Conservation (phyloP, 2,888 invertebrate species). For the Eubasilissa splendida region DNA sequence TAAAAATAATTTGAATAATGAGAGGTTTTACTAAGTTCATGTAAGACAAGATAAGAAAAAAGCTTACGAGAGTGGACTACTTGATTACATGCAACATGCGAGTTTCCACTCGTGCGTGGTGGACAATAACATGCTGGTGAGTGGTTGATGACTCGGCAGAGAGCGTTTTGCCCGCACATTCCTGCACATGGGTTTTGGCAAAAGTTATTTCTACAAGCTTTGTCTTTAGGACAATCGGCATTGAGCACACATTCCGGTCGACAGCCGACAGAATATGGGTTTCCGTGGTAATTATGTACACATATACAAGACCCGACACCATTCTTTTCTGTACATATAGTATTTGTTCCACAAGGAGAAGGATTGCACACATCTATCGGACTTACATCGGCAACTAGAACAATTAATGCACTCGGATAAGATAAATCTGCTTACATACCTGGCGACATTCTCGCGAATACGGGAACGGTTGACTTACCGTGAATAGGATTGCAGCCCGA, state of each 20-base stretch:
- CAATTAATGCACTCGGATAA: slow-evolving; percentile 25
- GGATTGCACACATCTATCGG: slow-evolving; percentile 74
- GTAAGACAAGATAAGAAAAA: slow-evolving; percentile 20
- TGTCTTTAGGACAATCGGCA: slow-evolving; percentile 76
- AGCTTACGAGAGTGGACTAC: slow-evolving; percentile 63
- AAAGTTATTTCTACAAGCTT: slow-evolving; percentile 79
- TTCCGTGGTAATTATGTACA: slow-evolving; percentile 76
- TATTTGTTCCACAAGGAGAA: slow-evolving; percentile 80
- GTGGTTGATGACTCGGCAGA: slow-evolving; percentile 76
- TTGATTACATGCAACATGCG: slow-evolving; percentile 68
- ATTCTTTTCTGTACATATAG: slow-evolving; percentile 76
- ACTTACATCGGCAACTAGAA: slow-evolving; percentile 69
- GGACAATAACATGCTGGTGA: slow-evolving; percentile 78
- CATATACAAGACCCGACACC: slow-evolving; percentile 78
- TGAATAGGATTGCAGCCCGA: slow-evolving; percentile 78
- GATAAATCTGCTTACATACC: slow-evolving; percentile 43
- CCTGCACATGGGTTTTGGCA: slow-evolving; percentile 73
- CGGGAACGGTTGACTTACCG: slow-evolving; percentile 66
- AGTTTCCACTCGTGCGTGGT: slow-evolving; percentile 75
- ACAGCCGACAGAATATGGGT: slow-evolving; percentile 77
- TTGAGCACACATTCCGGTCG: slow-evolving; percentile 80
- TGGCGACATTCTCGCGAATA: slow-evolving; percentile 13
- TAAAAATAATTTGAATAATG: background rate
- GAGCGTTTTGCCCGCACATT: slow-evolving; percentile 74
- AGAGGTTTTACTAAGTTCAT: background rate